Evolutionary conservation across 1,140 invertebrate species (phyloP), one percentile per base, ranked within the genome.

Genomic region (Cotesia chilonis): DNA sequence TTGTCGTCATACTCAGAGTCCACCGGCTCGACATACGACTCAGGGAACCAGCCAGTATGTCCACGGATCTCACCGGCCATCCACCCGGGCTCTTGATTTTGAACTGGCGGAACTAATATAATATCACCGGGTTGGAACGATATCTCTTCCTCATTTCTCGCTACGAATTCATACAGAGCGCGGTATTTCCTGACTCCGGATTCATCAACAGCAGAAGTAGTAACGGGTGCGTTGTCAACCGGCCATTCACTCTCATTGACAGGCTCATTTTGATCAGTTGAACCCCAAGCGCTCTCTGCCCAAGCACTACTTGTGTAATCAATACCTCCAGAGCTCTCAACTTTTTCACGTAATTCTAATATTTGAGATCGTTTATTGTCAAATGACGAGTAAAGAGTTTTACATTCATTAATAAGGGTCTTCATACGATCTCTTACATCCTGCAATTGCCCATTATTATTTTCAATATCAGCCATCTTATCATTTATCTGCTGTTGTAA

Each of bases 71-170:
- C 94, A 4, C 98, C 98, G 75, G 95, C 95, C 75, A 96, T 88
- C 98, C 98, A 99, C n/a, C 97, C 98, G 7, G 96, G 96, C 82
- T 99, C 97, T 1, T 94, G 94, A 79, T 92, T 93, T 85, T 97
- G 94, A 70, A 93, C 92, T 37, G 92, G 86, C 36, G 95, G 93
- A 87, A 94, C 95, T 85, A 93, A 89, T 77, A 99, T 95, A 82
- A 97, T 91, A 85, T 99, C 98, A 4, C 97, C 97, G 51, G 96
- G 95, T 86, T 95, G 92, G 75, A 99, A 93, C 28, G 94, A 94
- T 35, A 99, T 91, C 87, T 99, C 98, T 87, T 99, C 98, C 6
- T 90, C 88, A 82, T 96, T 98, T 73, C 97, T 88, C 0, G 96
- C 95, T 61, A 92, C 92, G 88, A 99, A 99, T 82, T 96, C 95